phyloP scores from a whole-genome alignment of 2,888 invertebrate genomes.

The Therioaphis trifolii region DNA sequence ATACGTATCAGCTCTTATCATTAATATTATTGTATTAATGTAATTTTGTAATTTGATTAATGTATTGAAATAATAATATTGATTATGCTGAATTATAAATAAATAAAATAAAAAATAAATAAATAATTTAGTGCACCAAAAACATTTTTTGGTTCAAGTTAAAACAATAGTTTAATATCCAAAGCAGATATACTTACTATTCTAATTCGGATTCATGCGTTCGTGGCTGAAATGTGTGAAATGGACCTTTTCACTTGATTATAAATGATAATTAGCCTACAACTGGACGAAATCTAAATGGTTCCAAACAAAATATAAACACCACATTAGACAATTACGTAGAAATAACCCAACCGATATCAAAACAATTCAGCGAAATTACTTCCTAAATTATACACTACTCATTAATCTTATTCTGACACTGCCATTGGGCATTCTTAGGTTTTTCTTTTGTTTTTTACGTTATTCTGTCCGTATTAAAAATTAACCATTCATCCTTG shows the following conservation, averaged over 20 bases:
- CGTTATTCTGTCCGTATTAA: neutral
- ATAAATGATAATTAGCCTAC: neutral
- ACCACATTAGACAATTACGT: neutral
- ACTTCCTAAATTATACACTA: neutral
- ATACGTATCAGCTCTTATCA: too few species aligned
- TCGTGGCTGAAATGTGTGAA: too few species aligned
- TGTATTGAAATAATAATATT: too few species aligned
- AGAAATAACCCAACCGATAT: neutral
- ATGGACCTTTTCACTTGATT: neutral
- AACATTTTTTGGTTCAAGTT: too few species aligned
- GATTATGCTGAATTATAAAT: too few species aligned
- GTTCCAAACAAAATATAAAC: neutral
- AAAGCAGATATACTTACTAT: neutral
- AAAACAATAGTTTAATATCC: too few species aligned
- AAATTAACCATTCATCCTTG: neutral
- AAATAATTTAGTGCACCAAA: too few species aligned
- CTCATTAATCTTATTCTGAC: neutral
- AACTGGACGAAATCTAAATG: neutral
- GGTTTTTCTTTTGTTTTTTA: neutral
- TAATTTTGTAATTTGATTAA: too few species aligned
- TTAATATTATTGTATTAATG: too few species aligned
- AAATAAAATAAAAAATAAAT: too few species aligned
- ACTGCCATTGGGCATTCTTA: neutral
- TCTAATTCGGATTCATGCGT: neutral
- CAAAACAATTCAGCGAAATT: neutral